phyloP scores from a whole-genome alignment of 2,888 invertebrate genomes.

The Gryllus longicercus region DNA sequence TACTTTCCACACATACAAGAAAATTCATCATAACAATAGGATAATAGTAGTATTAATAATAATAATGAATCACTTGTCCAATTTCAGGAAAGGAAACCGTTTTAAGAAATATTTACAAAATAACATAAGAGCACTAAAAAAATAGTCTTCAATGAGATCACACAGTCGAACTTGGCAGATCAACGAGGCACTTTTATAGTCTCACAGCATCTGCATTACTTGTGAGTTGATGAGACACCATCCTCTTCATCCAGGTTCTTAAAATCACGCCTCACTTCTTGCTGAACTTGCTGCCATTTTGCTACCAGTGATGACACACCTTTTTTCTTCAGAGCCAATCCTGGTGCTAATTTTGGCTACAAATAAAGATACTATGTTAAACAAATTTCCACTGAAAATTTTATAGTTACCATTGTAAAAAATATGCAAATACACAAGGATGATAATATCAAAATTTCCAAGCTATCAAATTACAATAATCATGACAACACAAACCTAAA shows the following conservation, averaged over 20 bases:
- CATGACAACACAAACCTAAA: too few species aligned
- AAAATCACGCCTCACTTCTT: slow-evolving; percentile 44
- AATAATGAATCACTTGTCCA: too few species aligned
- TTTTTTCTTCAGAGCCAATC: slow-evolving; percentile 65
- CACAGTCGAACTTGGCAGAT: neutral
- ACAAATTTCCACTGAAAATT: neutral
- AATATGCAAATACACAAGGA: neutral
- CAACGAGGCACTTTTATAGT: neutral
- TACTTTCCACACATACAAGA: too few species aligned
- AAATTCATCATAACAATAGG: too few species aligned
- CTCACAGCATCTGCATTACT: slow-evolving; percentile 23
- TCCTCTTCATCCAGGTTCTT: slow-evolving; percentile 29
- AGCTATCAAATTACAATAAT: too few species aligned
- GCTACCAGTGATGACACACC: slow-evolving; percentile 65
- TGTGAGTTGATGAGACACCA: slow-evolving; percentile 31
- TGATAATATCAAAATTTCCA: neutral
- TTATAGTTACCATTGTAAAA: neutral
- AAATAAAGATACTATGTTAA: slow-evolving; percentile 40
- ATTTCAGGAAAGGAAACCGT: neutral
- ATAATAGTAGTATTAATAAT: too few species aligned
- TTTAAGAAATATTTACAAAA: neutral
- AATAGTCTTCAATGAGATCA: slow-evolving; percentile 17
- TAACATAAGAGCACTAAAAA: slow-evolving; percentile 18
- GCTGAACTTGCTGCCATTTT: slow-evolving; percentile 69
- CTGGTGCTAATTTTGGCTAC: slow-evolving; percentile 55